Evolutionary conservation across 2,113 vertebrate species (phyloP), one percentile per base, ranked within the genome.

Genomic region (Pteropus alecto): DNA sequence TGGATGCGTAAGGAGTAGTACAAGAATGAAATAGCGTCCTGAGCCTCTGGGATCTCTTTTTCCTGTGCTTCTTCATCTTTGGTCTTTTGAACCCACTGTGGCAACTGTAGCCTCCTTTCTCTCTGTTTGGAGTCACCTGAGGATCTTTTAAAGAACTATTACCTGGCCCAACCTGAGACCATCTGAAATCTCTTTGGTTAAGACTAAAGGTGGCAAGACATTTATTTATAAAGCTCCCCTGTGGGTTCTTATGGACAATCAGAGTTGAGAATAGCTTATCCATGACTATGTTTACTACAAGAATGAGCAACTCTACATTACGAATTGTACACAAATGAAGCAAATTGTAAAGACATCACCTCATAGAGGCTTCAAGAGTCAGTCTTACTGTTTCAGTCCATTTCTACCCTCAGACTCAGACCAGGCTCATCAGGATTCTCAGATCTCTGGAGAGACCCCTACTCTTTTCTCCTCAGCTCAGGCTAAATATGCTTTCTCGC

Each of bases 1-100:
- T 7, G 2, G 3, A 30, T 35, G 4, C 12, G 24, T 35, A 12
- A 48, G 48, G 70, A n/a, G 5, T 2, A 6, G 8, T 8, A 19
- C 22, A 30, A n/a, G 18, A 21, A 82, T 43, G 24, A 74, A 28
- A 65, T 11, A 74, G 21, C 7, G 30, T n/a, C 41, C 70, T 15
- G 33, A 51, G 24, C 28, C 11, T 9, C 21, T 63, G 71, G 54
- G 26, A 6, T 43, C 28, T 33, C 73, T 78, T 78, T 68, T 33
- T 30, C 22, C 1, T 16, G 5, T 16, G 26, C 35, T 30, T 77
- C 43, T 30, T 77, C 43, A 26, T 15, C 46, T 77, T 30, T 38
- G 48, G 14, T 26, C 61, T 71, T 48, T 41, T 0, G 14, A 60
- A 65, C 33, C 84, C 14, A 67, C 16, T n/a, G 16, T 16, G 30